A percentile compares a stretch with the other conserved stretches of the same genome.
Conservation (phyloP, 2,797 vertebrate species). For the Pantherophis alleghaniensis region DNA sequence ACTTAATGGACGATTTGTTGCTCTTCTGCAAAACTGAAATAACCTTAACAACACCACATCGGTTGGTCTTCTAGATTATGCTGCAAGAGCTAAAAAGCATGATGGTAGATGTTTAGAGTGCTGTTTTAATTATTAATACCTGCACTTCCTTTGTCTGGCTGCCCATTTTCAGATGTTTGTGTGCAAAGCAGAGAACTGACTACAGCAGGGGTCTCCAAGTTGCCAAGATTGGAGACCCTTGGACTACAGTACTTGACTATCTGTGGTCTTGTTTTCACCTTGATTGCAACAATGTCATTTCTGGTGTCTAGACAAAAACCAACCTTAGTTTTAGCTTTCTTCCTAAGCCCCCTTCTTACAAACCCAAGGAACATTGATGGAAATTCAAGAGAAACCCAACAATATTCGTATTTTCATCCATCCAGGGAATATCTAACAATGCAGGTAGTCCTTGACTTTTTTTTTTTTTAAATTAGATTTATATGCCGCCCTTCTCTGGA, state of each 20-base stretch:
- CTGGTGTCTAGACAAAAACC: neutral
- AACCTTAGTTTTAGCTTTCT: neutral
- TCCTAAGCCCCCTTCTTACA: neutral
- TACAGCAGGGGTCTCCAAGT: too few species aligned
- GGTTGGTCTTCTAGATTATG: neutral
- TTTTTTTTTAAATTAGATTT: neutral
- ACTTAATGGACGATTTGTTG: neutral
- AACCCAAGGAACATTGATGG: neutral
- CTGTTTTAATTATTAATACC: neutral
- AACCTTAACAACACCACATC: neutral
- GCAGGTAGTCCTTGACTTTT: neutral
- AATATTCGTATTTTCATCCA: neutral
- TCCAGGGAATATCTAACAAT: neutral
- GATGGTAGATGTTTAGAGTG: neutral
- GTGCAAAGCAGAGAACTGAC: neutral
- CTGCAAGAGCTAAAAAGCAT: neutral
- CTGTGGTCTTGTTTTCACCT: neutral
- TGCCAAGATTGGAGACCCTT: too few species aligned
- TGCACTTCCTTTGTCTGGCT: neutral
- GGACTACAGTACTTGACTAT: neutral
- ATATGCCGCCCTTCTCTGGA: too few species aligned
- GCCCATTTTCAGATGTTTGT: neutral
- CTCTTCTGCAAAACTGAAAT: neutral
- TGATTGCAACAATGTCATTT: neutral
- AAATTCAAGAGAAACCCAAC: neutral